A percentile compares a stretch with the other conserved stretches of the same genome.
These are phyloP conservation scores for Steinernema scapterisci DNA, from an alignment of 2,888 invertebrate genomes.

Conservation along the genomic window DNA sequence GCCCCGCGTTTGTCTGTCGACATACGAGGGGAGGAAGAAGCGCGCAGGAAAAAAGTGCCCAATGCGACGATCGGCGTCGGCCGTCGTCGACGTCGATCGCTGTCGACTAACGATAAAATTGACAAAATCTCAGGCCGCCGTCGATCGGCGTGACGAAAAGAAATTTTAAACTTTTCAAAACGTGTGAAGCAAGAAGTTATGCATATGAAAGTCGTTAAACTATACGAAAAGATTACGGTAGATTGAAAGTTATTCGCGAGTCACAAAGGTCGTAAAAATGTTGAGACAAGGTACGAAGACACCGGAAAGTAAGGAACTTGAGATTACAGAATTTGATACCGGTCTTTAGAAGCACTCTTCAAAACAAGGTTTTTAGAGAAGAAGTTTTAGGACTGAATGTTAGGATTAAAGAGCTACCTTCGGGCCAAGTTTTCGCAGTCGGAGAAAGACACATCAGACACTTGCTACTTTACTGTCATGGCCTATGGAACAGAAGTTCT, in stretches of 20 bases:
- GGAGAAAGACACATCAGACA: too few relatives aligned
- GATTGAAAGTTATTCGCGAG: not conserved
- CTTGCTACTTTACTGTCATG: too few relatives aligned
- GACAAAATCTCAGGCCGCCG: slow-evolving; percentile 11
- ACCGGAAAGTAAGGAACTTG: too few relatives aligned
- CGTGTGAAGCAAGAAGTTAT: not conserved
- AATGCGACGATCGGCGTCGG: slow-evolving; percentile 16
- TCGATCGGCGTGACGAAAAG: not conserved
- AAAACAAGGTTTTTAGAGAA: too few relatives aligned
- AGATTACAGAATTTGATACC: too few relatives aligned
- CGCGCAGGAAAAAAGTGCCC: slow-evolving; percentile 4
- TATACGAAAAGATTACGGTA: slow-evolving; percentile 11
- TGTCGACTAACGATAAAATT: slow-evolving; percentile 10
- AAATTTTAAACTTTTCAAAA: slow-evolving; percentile 3
- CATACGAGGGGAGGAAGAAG: not conserved
- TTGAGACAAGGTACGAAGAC: too few relatives aligned
- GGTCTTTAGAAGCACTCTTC: too few relatives aligned
- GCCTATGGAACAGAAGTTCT: too few relatives aligned
- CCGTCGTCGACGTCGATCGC: not conserved
- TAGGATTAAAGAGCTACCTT: too few relatives aligned
- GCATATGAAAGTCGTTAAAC: not conserved
- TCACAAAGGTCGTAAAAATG: too few relatives aligned
- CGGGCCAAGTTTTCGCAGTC: too few relatives aligned
- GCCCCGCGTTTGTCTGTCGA: not conserved
- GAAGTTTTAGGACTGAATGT: too few relatives aligned